Percentiles rank a stretch among this genome's conserved stretches.
Evolutionary conservation across 2,888 invertebrate genomes (phyloP).

Genomic region (Congeria kusceri): DNA sequence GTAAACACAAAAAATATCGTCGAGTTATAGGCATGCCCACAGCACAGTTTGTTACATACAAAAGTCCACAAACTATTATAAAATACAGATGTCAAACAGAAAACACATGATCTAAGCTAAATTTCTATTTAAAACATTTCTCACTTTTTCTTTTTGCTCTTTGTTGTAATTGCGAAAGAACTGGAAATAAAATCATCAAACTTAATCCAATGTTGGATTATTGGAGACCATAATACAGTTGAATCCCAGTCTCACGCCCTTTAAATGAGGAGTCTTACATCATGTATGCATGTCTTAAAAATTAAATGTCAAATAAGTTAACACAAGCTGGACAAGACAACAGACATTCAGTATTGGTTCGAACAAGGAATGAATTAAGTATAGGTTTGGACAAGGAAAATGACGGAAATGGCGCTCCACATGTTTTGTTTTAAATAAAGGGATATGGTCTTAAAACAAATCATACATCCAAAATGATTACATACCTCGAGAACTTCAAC

Average conservation of each 20-base stretch:
- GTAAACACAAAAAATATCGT: no score
- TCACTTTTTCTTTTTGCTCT: slow-evolving; percentile 4
- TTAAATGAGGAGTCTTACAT: no score
- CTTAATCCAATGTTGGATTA: background rate
- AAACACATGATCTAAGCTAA: background rate
- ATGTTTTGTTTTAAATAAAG: background rate
- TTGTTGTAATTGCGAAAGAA: slow-evolving; percentile 4
- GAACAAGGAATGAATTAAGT: background rate
- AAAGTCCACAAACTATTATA: no score
- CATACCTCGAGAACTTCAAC: slow-evolving; percentile 77
- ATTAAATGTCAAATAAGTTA: no score
- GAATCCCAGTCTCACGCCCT: no score
- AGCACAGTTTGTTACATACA: no score
- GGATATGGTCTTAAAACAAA: background rate
- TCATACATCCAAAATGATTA: background rate
- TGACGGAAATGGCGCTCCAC: background rate
- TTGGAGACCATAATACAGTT: no score
- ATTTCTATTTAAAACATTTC: background rate
- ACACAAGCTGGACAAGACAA: no score
- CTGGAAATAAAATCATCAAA: background rate
- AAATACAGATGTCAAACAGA: no score
- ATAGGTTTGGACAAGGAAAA: background rate
- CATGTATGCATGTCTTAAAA: no score
- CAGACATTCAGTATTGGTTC: no score
- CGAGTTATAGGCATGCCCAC: no score